These are phyloP conservation scores for Lycodopsis pacificus DNA, from an alignment of 2,797 vertebrate species.

Conservation along the genomic window DNA sequence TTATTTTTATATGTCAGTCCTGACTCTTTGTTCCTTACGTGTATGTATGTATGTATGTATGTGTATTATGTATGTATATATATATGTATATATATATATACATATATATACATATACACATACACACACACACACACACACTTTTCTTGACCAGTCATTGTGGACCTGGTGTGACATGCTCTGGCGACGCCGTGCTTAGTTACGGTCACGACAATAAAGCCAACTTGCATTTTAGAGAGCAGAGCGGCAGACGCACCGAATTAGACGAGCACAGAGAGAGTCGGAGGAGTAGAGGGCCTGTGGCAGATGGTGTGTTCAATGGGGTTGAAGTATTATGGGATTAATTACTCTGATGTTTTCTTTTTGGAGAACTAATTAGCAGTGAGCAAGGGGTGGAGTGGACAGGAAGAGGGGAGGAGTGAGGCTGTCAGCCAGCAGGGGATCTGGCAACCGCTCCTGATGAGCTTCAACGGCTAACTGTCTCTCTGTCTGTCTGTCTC, in stretches of 20 bases:
- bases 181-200: not conserved
- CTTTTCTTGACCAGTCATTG: not conserved
- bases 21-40: not conserved
- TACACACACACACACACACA: no score
- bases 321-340: slow-evolving; percentile 71
- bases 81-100: no score
- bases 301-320: slow-evolving; percentile 72
- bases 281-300: slow-evolving; percentile 6
- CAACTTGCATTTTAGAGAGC: slow-evolving; percentile 12
- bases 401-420: slow-evolving; percentile 37
- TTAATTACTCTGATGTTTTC: slow-evolving; percentile 76
- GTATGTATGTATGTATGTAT: no score
- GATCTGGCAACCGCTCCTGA: slow-evolving; percentile 17
- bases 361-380: slow-evolving; percentile 75
- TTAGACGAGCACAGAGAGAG: slow-evolving; percentile 26
- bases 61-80: no score
- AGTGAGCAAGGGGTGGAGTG: slow-evolving; percentile 35
- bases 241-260: slow-evolving; percentile 5
- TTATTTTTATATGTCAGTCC: not conserved
- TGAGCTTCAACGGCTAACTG: slow-evolving; percentile 8
- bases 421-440: slow-evolving; percentile 24
- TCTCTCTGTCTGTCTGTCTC: no score
- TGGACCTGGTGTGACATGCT: not conserved
- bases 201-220: not conserved
- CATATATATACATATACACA: not conserved